phyloP scores from a whole-genome alignment of 2,113 vertebrate genomes.

The Callaeas wilsoni region DNA sequence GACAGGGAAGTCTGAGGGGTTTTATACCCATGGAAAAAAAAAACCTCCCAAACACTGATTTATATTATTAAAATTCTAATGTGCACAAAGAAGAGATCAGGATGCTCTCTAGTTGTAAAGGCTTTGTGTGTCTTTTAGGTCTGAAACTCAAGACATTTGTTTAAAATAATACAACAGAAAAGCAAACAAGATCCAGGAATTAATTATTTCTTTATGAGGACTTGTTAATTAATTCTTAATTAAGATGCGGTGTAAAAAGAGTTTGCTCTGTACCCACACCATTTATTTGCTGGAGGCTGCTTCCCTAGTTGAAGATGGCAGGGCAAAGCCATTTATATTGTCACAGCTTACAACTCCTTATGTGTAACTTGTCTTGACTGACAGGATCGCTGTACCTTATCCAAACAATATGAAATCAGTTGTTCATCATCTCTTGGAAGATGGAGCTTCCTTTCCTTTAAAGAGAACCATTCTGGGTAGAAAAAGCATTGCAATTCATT shows the following conservation, averaged over 20 bases:
- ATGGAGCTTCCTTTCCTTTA: neutral
- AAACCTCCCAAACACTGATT: neutral
- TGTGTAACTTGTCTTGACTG: neutral
- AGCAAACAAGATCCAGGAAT: neutral
- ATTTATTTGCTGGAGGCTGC: slow-evolving; percentile 11
- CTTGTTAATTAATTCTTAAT: slow-evolving; percentile 37
- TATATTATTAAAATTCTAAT: neutral
- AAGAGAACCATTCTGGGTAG: neutral
- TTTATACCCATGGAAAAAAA: neutral
- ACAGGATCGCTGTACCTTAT: neutral
- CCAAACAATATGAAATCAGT: neutral
- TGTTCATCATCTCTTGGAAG: slow-evolving; percentile 13
- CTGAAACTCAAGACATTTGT: neutral
- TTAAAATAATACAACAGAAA: neutral
- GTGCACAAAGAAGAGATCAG: neutral
- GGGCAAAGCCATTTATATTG: neutral
- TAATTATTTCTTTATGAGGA: slow-evolving; percentile 12
- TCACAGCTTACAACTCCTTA: neutral
- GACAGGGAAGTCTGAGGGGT: neutral
- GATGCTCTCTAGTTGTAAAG: neutral
- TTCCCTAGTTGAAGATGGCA: neutral
- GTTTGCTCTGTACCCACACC: neutral
- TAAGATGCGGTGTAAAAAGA: neutral
- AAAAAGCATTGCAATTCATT: no score
- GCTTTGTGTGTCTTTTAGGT: neutral